Percentiles rank a stretch among this genome's conserved stretches.
These are phyloP conservation scores for Eupithecia insigniata DNA, from an alignment of 2,888 invertebrate species.

Conservation along the genomic window DNA sequence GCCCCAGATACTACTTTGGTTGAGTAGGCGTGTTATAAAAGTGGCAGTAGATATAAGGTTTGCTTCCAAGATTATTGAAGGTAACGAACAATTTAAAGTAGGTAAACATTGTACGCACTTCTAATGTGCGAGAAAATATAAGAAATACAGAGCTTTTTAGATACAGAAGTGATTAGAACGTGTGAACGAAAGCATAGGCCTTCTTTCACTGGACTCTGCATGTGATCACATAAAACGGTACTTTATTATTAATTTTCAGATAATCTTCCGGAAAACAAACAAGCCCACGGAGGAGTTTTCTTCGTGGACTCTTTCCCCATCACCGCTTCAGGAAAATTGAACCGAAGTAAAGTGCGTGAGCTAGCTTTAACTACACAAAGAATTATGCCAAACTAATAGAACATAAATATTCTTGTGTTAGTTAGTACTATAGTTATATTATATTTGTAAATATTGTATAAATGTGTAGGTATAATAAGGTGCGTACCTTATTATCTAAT, in stretches of 20 bases:
- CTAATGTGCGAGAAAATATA: neutral
- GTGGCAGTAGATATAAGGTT: neutral
- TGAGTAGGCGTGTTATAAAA: neutral
- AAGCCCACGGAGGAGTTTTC: constrained; percentile 1
- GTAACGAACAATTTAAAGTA: no score
- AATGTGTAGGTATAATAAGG: neutral
- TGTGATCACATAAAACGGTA: neutral
- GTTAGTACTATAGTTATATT: neutral
- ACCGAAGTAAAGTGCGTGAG: neutral
- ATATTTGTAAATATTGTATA: neutral
- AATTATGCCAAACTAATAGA: neutral
- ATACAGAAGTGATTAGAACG: neutral
- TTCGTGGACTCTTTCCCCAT: neutral
- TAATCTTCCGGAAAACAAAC: constrained; percentile 6
- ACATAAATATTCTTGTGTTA: neutral
- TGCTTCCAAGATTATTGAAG: no score
- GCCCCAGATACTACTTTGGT: neutral
- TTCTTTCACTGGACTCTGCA: neutral
- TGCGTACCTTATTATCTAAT: neutral
- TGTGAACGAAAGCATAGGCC: neutral
- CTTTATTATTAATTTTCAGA: neutral
- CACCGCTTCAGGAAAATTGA: constrained; percentile 3
- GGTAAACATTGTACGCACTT: neutral
- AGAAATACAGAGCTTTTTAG: neutral
- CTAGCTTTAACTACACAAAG: neutral